A percentile compares a stretch with the other conserved stretches of the same genome.
phyloP scores from a whole-genome alignment of 2,888 invertebrate species.

The Synergus umbraculus region DNA sequence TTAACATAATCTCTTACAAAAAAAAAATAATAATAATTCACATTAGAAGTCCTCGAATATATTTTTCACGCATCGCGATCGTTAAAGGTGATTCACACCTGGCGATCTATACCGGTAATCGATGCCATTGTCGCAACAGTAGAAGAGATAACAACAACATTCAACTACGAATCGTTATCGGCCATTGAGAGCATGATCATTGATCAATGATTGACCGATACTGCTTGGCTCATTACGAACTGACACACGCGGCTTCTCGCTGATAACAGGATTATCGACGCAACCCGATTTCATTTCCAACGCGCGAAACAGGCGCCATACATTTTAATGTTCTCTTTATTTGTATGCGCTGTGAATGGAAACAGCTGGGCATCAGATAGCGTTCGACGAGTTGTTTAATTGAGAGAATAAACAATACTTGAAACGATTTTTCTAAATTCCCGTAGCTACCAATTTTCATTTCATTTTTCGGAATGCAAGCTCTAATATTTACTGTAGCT shows the following conservation, averaged over 20 bases:
- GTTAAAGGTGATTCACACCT: not conserved
- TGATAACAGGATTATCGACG: constrained; percentile 60
- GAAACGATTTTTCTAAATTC: not conserved
- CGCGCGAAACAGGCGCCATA: constrained; percentile 4
- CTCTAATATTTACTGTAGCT: not conserved
- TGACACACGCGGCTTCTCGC: constrained; percentile 52
- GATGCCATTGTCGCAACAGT: not conserved
- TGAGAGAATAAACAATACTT: not conserved
- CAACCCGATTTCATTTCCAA: constrained; percentile 44
- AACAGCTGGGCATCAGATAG: constrained; percentile 3
- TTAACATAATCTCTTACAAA: no score
- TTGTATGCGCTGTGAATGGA: constrained; percentile 7
- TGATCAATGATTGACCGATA: constrained; percentile 20
- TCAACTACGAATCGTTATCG: constrained; percentile 41
- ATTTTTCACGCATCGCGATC: not conserved
- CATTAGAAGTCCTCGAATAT: not conserved
- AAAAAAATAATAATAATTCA: not conserved
- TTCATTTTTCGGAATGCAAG: not conserved
- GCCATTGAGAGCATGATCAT: constrained; percentile 30
- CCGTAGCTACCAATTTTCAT: not conserved
- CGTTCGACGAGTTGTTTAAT: not conserved
- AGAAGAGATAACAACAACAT: constrained; percentile 19
- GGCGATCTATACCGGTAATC: constrained; percentile 1
- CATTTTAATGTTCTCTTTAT: constrained; percentile 27
- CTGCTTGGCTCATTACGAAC: constrained; percentile 57